These are phyloP conservation scores for Lottia gigantea DNA, from an alignment of 2,888 invertebrate genomes.

Conservation along the genomic window DNA sequence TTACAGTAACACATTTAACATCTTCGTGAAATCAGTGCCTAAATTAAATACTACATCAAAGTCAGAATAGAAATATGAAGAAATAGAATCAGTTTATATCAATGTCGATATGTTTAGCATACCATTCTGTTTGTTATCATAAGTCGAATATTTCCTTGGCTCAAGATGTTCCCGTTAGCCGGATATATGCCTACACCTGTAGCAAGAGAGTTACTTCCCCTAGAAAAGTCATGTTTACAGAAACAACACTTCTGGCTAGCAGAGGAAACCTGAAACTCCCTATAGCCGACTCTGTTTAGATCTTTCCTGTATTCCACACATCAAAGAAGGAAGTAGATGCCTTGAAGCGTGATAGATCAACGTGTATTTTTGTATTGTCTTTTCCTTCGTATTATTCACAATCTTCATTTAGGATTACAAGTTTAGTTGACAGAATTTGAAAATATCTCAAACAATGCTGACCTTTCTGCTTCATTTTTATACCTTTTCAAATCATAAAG, in stretches of 20 bases:
- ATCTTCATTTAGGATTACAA: too few relatives aligned
- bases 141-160: background rate
- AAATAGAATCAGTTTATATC: background rate
- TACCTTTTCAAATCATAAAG: too few relatives aligned
- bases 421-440: too few relatives aligned
- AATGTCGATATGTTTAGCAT: background rate
- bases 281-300: constrained; percentile 8
- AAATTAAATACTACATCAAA: background rate
- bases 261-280: constrained; percentile 3
- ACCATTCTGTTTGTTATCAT: constrained; percentile 5
- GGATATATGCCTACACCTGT: constrained; percentile 9
- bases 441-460: too few relatives aligned
- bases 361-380: too few relatives aligned
- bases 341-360: too few relatives aligned
- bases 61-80: background rate
- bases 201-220: constrained; percentile 5
- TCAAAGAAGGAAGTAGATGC: constrained; percentile 1
- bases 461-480: too few relatives aligned
- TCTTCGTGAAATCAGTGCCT: too few relatives aligned
- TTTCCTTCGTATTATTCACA: too few relatives aligned
- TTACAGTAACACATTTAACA: too few relatives aligned
- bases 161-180: constrained; percentile 9
- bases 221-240: constrained; percentile 8
- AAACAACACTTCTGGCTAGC: background rate
- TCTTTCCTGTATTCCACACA: constrained; percentile 2